phyloP scores from a whole-genome alignment of 2,113 vertebrate genomes.

The Illadopsis cleaveri region DNA sequence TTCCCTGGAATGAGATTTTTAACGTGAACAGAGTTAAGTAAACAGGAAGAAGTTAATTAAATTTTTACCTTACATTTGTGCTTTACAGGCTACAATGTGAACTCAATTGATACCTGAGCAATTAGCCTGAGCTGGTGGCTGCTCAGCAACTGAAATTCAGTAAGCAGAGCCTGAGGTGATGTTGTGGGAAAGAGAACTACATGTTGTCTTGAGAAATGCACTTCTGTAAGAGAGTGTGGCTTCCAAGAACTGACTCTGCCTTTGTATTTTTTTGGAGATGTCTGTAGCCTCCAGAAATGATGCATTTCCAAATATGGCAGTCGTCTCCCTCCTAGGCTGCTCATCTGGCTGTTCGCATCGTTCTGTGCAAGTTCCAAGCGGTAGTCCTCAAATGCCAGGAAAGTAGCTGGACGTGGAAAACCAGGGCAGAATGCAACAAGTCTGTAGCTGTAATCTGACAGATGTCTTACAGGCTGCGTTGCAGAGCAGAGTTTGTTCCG shows the following conservation, averaged over 20 bases:
- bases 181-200: background rate
- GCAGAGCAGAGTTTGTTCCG: background rate
- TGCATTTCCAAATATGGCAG: slow-evolving; percentile 44
- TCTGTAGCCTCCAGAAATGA: slow-evolving; percentile 33
- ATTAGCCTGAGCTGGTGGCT: background rate
- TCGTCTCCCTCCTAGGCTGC: background rate
- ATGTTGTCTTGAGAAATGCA: background rate
- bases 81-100: background rate
- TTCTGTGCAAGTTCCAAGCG: slow-evolving; percentile 4
- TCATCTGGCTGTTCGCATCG: background rate
- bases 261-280: background rate
- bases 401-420: slow-evolving; percentile 14
- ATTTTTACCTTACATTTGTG: background rate
- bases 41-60: background rate
- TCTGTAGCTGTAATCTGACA: background rate
- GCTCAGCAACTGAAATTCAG: background rate
- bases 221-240: background rate
- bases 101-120: fast-evolving
- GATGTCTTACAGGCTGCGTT: background rate
- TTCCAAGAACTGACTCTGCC: background rate
- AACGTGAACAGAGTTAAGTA: background rate
- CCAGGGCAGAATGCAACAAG: background rate
- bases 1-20: background rate
- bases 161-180: background rate
- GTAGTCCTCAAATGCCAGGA: slow-evolving; percentile 28